These are phyloP conservation scores for Brachyistius frenatus DNA, from an alignment of 2,113 vertebrate genomes.

Conservation along the genomic window DNA sequence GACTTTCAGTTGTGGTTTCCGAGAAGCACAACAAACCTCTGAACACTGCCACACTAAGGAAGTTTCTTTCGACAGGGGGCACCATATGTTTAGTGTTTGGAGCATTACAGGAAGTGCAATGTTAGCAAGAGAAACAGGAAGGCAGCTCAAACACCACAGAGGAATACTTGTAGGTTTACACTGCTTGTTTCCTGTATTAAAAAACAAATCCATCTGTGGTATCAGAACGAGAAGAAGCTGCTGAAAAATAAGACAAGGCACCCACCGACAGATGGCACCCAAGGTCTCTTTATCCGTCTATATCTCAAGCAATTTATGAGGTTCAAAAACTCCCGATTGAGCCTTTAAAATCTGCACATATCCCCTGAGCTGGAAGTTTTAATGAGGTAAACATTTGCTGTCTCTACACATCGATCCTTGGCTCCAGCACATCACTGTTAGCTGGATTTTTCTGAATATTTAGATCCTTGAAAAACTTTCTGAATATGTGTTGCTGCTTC, in stretches of 20 bases:
- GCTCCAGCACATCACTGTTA: too few species aligned
- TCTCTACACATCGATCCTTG: too few species aligned
- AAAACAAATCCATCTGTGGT: neutral
- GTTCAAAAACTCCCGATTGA: too few species aligned
- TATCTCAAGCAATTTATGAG: too few species aligned
- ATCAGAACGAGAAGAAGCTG: slow-evolving; percentile 35
- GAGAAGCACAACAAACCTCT: neutral
- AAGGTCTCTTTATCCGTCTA: slow-evolving; percentile 10
- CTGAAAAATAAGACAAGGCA: neutral
- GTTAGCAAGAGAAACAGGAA: neutral
- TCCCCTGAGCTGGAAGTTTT: too few species aligned
- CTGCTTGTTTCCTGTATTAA: slow-evolving; percentile 4
- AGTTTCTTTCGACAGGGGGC: neutral
- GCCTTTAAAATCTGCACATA: too few species aligned
- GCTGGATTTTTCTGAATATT: neutral
- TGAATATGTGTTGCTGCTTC: neutral
- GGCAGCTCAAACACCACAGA: neutral
- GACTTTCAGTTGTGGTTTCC: too few species aligned
- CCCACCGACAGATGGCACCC: slow-evolving; percentile 2
- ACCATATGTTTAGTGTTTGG: neutral
- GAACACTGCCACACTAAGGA: neutral
- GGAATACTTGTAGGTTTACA: neutral
- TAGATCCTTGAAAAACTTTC: neutral
- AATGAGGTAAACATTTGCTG: too few species aligned
- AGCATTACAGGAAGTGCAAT: slow-evolving; percentile 19